Percentiles rank a stretch among this genome's conserved stretches.
Conservation (phyloP, 2,888 invertebrate species). For the Hyppa rectilinea region DNA sequence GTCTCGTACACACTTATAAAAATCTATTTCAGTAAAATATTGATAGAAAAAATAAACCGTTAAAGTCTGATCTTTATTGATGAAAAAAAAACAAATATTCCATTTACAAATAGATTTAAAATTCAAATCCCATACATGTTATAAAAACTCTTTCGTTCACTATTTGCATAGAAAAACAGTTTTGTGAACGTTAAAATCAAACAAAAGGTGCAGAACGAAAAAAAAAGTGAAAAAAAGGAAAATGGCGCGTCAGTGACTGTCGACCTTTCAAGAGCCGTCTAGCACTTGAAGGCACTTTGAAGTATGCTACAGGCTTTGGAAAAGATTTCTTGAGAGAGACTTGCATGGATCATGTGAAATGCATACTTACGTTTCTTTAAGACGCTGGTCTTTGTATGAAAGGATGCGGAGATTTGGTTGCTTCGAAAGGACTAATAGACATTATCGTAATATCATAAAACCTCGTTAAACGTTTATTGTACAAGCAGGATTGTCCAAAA, state of each 20-base stretch:
- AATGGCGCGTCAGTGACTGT: conserved; percentile 68
- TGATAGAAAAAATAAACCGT: conserved; percentile 4
- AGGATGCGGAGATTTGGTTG: background rate
- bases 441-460: background rate
- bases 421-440: background rate
- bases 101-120: conserved; percentile 32
- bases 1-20: background rate
- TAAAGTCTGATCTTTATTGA: conserved; percentile 3
- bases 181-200: conserved; percentile 44
- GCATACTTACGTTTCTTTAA: conserved; percentile 33
- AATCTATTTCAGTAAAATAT: background rate
- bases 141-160: conserved; percentile 22
- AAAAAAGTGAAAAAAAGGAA: conserved; percentile 60
- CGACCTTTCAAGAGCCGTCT: conserved; percentile 71
- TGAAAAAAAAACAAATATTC: conserved; percentile 24
- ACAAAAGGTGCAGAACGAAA: conserved; percentile 57
- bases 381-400: background rate
- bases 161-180: conserved; percentile 59
- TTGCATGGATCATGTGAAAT: conserved; percentile 57
- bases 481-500: no score
- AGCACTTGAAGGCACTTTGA: conserved; percentile 65
- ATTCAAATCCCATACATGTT: conserved; percentile 36
- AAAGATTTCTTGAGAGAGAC: conserved; percentile 52
- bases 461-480: no score
- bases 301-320: conserved; percentile 54